phyloP scores from a whole-genome alignment of 2,797 vertebrate genomes.

The Anguilla marmorata region DNA sequence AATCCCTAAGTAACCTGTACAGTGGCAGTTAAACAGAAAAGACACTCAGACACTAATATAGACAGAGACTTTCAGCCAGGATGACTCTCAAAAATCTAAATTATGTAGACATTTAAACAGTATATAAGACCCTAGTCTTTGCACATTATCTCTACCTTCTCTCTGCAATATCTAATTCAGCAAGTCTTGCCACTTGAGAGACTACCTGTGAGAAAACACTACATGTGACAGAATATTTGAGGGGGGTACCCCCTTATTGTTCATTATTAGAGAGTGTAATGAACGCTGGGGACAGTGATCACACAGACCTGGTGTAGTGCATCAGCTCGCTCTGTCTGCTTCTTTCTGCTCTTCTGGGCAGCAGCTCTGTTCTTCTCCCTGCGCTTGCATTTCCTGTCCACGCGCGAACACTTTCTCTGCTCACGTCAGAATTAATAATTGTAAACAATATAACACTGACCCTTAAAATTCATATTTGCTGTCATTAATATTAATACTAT shows the following conservation, averaged over 20 bases:
- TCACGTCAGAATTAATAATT: constrained; percentile 31
- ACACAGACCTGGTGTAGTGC: constrained; percentile 77
- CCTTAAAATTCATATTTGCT: not conserved
- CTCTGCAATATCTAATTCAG: not conserved
- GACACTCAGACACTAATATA: not conserved
- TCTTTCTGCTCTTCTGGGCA: constrained; percentile 77
- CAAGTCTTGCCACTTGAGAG: not conserved
- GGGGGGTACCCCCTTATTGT: not conserved
- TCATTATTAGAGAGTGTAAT: not conserved
- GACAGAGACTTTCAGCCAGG: constrained; percentile 22
- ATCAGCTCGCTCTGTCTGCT: constrained; percentile 79
- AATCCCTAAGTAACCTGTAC: not conserved
- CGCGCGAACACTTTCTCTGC: constrained; percentile 39
- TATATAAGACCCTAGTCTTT: not conserved
- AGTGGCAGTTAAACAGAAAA: not conserved
- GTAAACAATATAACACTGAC: not conserved
- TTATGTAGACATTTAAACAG: not conserved
- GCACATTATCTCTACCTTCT: too few species aligned
- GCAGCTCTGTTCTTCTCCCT: constrained; percentile 73
- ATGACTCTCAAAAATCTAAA: not conserved
- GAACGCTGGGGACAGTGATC: not conserved
- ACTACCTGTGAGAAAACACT: not conserved
- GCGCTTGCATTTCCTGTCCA: constrained; percentile 52
- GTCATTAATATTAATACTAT: not conserved
- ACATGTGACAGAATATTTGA: too few species aligned